Base-by-base conservation (phyloP, 2,797 vertebrate species). In the Rhynchotus rufescens region DNA sequence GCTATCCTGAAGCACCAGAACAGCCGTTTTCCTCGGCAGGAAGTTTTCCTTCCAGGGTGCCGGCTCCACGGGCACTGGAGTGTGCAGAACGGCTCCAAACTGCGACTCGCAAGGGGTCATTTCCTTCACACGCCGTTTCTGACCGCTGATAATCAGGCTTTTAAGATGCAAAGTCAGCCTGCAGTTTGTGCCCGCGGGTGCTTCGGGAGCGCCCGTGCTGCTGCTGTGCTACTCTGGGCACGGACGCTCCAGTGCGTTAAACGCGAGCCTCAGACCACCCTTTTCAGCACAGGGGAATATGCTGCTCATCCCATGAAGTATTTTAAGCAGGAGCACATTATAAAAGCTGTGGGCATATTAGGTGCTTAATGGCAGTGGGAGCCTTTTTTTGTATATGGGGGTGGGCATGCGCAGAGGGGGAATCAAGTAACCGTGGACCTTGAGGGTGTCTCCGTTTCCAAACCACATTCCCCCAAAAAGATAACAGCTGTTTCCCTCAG, bases 391-490 rank as follows among this genome's bases (percentile, higher is more conserved):
- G 44, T 8, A 6, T 22, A 6, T 22, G 47, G 22, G 47, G 22
- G 22, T 12, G 47, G 0, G 0, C 61, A 26, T 13, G 30, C n/a
- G n/a, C 2, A 4, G 8, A 65, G 68, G 49, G 4, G 15, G 32
- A 66, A 66, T 67, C 25, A 56, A 42, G 38, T 28, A 80, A 32
- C 16, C 36, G 12, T 30, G 42, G 5, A 42, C 54, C 30, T 84
- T 89, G 1, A 2, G 20, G 34, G 22, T 40, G 19, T 34, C 32
- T 90, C 36, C 5, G 23, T 65, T 89, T 80, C 40, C 56, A 91
- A 89, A 72, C 10, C 11, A 4, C 23, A 38, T 45, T 52, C 85
- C 6, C 2, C 36, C 34, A 87, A 86, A 54, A 20, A 57, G 10
- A 1, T 47, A 23, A 36, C 21, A 20, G 7, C 28, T 79, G 5